A percentile compares a stretch with the other conserved stretches of the same genome.
phyloP scores from a whole-genome alignment of 2,797 vertebrate species.

The Epinephelus coioides region DNA sequence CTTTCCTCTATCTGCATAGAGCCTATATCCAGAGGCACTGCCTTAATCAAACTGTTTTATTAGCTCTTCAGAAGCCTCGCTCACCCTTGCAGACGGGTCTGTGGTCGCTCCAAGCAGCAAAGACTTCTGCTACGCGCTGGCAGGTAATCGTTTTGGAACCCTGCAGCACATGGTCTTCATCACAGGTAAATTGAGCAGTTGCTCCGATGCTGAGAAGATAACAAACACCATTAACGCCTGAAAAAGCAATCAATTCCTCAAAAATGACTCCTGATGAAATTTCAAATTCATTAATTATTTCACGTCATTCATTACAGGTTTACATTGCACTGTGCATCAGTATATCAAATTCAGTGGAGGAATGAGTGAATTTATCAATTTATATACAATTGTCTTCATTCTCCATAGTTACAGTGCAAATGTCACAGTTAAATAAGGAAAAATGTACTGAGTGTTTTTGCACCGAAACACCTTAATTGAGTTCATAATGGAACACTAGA shows the following conservation, averaged over 20 bases:
- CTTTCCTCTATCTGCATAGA: conserved; percentile 76
- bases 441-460: background rate
- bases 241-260: conserved; percentile 64
- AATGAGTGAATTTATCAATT: background rate
- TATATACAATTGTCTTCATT: background rate
- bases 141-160: conserved; percentile 98
- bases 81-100: conserved; percentile 98
- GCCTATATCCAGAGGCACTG: conserved; percentile 74
- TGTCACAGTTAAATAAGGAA: background rate
- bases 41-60: conserved; percentile 82
- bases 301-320: conserved; percentile 17
- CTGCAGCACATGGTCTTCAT: conserved; percentile 98
- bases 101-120: conserved; percentile 99
- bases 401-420: background rate
- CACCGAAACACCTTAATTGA: background rate
- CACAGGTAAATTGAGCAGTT: conserved; percentile 94
- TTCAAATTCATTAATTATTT: conserved; percentile 51
- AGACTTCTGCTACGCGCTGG: conserved; percentile 97
- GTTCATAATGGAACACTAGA: background rate
- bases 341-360: background rate
- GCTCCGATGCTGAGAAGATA: conserved; percentile 91
- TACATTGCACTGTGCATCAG: background rate
- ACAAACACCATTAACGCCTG: conserved; percentile 62
- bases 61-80: conserved; percentile 68
- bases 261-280: conserved; percentile 57